phyloP scores from a whole-genome alignment of 2,888 invertebrate species.

The Didymodactylos carnosus region DNA sequence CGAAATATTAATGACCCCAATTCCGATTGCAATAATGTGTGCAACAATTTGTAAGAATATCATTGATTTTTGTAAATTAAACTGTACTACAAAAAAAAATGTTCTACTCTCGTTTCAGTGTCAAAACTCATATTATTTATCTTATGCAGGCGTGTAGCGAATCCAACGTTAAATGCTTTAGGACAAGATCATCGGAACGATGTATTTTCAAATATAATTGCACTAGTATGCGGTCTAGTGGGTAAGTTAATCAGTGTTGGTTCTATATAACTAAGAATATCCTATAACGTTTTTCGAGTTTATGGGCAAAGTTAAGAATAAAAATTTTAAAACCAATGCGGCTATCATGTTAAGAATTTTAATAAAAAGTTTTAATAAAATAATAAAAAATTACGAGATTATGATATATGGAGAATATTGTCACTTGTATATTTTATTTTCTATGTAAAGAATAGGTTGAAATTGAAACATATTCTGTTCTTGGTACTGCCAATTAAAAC shows the following conservation, averaged over 20 bases:
- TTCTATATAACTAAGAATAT: too few species aligned
- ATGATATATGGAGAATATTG: too few species aligned
- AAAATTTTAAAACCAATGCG: too few species aligned
- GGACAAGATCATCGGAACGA: constrained; percentile 38
- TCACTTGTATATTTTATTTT: too few species aligned
- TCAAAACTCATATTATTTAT: constrained; percentile 26
- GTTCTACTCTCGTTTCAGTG: constrained; percentile 19
- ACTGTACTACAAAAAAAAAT: not conserved
- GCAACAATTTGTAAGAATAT: not conserved
- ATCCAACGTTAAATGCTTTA: constrained; percentile 30
- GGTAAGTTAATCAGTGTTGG: constrained; percentile 21
- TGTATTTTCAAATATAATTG: constrained; percentile 35
- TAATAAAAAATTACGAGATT: too few species aligned
- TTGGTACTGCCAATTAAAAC: too few species aligned
- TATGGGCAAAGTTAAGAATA: too few species aligned
- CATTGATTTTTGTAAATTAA: not conserved
- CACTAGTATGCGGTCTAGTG: constrained; percentile 35
- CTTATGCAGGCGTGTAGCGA: constrained; percentile 21
- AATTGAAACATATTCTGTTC: too few species aligned
- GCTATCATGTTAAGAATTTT: too few species aligned
- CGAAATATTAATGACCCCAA: constrained; percentile 21
- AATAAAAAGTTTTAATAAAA: too few species aligned
- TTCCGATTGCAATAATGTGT: constrained; percentile 23
- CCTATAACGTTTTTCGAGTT: too few species aligned
- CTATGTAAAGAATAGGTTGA: too few species aligned